Evolutionary conservation across 2,113 vertebrate genomes (phyloP), one percentile per base, ranked within the genome.

Genomic region (Daubentonia madagascariensis): DNA sequence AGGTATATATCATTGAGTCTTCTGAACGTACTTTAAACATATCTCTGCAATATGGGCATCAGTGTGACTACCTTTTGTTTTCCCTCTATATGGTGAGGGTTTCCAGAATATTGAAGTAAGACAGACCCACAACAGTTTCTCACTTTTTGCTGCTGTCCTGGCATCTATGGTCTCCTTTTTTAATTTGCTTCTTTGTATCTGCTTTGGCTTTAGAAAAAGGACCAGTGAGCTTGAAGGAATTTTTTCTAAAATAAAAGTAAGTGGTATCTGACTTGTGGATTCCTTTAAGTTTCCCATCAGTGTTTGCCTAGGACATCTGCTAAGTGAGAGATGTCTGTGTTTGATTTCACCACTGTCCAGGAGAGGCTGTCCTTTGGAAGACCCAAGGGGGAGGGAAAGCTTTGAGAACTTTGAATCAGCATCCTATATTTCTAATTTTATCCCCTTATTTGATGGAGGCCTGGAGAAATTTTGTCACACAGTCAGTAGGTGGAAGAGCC

Each of bases 161-260:
- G 3, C 43, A 12, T 88, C 25, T 40, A 11, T 22, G 8, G 30
- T 52, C 12, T 52, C n/a, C 17, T 90, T 35, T 59, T 92, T 12
- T n/a, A 75, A 30, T 91, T 67, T 68, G 57, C 11, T 61, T 72
- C 45, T 85, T 81, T 45, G 8, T 37, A 57, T 52, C 22, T 81
- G 22, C 52, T 92, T 25, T 83, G 67, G 40, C 17, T 40, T 97
- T 85, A 68, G 75, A n/a, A 72, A 95, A 94, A 81, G 28, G 28
- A 93, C 72, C 61, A 91, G 28, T 37, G 68, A 65, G 8, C 20
- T 59, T 25, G 37, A 91, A 85, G 65, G 6, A 59, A n/a, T 68
- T 76, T 59, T 73, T 52, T 43, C 37, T 86, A 72, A 94, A 92
- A 67, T 92, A 79, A 81, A 93, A 89, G 20, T 65, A 86, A 96